Conservation (phyloP, 2,113 vertebrate genomes). For the Symphodus melops region DNA sequence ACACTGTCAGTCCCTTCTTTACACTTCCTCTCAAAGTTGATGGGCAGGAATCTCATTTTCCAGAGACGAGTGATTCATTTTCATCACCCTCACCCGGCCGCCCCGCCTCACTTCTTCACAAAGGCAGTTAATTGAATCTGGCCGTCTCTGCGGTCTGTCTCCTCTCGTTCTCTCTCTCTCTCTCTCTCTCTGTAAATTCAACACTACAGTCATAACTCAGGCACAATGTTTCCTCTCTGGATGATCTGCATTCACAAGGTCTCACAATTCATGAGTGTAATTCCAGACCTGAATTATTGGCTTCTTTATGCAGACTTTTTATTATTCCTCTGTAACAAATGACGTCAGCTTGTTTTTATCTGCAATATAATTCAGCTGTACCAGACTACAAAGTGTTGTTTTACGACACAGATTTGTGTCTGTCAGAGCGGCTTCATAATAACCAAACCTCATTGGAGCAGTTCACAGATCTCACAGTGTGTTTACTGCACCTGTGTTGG, state of each 20-base stretch:
- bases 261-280: conserved; percentile 43
- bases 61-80: conserved; percentile 70
- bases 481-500: conserved; percentile 27
- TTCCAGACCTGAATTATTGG: conserved; percentile 52
- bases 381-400: conserved; percentile 26
- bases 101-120: conserved; percentile 61
- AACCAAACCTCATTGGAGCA: conserved; percentile 34
- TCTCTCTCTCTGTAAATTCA: conserved; percentile 44
- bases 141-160: conserved; percentile 35
- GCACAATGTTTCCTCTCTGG: conserved; percentile 53
- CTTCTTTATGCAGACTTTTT: conserved; percentile 37
- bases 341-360: conserved; percentile 32
- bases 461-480: conserved; percentile 25
- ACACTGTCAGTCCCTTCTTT: conserved; percentile 23
- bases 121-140: conserved; percentile 72
- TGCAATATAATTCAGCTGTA: conserved; percentile 32
- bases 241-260: conserved; percentile 40
- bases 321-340: conserved; percentile 8
- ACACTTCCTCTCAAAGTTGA: conserved; percentile 59
- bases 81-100: conserved; percentile 54
- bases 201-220: conserved; percentile 51
- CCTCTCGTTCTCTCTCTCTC: conserved; percentile 20
- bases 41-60: conserved; percentile 72
- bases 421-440: conserved; percentile 16
- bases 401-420: conserved; percentile 32